Evolutionary conservation across 2,113 vertebrate genomes (phyloP).

Genomic region (Hemibagrus wyckioides): DNA sequence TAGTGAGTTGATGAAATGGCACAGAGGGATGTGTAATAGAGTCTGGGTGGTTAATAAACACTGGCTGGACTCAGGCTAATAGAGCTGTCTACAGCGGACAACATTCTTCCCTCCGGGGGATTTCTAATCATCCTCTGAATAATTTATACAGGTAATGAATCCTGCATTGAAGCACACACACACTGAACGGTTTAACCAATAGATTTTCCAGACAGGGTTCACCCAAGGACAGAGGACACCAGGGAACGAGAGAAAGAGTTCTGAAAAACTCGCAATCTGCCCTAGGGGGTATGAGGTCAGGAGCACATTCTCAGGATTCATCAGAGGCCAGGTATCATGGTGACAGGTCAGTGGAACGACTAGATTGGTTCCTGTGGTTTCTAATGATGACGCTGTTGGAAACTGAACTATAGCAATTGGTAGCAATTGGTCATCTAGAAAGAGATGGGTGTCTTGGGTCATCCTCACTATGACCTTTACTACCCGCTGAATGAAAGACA

Average conservation of each 20-base stretch:
- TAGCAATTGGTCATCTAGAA: constrained; percentile 31
- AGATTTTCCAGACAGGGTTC: constrained; percentile 32
- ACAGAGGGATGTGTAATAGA: constrained; percentile 46
- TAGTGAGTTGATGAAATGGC: constrained; percentile 33
- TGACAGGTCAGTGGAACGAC: constrained; percentile 45
- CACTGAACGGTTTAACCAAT: constrained; percentile 6
- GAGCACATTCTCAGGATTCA: constrained; percentile 43
- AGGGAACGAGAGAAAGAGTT: not conserved
- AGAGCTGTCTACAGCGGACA: constrained; percentile 46
- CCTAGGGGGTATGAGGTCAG: constrained; percentile 56
- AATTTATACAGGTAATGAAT: constrained; percentile 61
- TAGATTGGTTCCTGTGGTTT: constrained; percentile 52
- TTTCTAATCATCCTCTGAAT: constrained; percentile 57
- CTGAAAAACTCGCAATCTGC: constrained; percentile 40
- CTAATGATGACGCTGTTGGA: constrained; percentile 44
- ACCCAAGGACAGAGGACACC: constrained; percentile 15
- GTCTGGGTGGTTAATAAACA: constrained; percentile 57
- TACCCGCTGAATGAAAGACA: not conserved
- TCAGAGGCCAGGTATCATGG: constrained; percentile 49
- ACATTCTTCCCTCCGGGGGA: constrained; percentile 45
- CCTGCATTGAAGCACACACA: constrained; percentile 40
- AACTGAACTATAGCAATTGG: constrained; percentile 28
- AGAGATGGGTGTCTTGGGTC: constrained; percentile 22
- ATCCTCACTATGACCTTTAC: constrained; percentile 4
- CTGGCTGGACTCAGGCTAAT: constrained; percentile 45